Percentiles rank a stretch among this genome's conserved stretches.
Evolutionary conservation across 2,797 vertebrate genomes (phyloP).

Genomic region (Zalophus californianus): DNA sequence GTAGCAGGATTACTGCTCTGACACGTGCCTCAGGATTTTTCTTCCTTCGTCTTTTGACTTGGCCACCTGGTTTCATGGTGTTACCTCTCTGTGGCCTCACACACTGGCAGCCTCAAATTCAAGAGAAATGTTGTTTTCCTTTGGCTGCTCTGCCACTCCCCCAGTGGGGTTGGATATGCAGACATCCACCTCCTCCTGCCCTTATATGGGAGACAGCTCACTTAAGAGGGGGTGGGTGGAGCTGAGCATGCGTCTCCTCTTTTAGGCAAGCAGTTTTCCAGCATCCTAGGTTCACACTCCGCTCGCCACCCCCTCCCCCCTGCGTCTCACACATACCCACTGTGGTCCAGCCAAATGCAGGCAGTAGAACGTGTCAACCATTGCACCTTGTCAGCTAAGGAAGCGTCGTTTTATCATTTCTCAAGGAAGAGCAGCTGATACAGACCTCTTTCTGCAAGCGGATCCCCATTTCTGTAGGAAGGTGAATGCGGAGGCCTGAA

Average conservation of each 20-base stretch:
- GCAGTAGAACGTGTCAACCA: background rate
- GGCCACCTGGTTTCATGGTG: background rate
- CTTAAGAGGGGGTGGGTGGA: background rate
- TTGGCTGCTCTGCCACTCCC: conserved; percentile 71
- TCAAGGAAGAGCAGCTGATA: conserved; percentile 6
- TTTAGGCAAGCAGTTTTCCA: conserved; percentile 56
- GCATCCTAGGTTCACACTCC: conserved; percentile 47
- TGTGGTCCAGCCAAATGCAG: conserved; percentile 33
- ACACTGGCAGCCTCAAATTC: conserved; percentile 57
- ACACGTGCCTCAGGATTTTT: background rate
- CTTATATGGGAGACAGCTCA: conserved; percentile 57
- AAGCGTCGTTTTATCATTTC: background rate
- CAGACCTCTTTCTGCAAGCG: background rate
- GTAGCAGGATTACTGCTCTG: background rate
- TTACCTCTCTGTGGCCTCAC: conserved; percentile 45
- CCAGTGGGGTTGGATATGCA: conserved; percentile 60
- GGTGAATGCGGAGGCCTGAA: background rate
- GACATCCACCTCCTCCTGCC: conserved; percentile 68
- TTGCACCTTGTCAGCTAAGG: conserved; percentile 58
- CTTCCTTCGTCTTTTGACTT: background rate
- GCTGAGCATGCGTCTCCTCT: conserved; percentile 79
- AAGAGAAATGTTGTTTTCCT: conserved; percentile 82
- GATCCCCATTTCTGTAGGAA: conserved; percentile 45
- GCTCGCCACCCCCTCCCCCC: background rate
- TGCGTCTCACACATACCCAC: conserved; percentile 60